A percentile compares a stretch with the other conserved stretches of the same genome.
phyloP scores from a whole-genome alignment of 2,888 invertebrate species.

The Empis livida region DNA sequence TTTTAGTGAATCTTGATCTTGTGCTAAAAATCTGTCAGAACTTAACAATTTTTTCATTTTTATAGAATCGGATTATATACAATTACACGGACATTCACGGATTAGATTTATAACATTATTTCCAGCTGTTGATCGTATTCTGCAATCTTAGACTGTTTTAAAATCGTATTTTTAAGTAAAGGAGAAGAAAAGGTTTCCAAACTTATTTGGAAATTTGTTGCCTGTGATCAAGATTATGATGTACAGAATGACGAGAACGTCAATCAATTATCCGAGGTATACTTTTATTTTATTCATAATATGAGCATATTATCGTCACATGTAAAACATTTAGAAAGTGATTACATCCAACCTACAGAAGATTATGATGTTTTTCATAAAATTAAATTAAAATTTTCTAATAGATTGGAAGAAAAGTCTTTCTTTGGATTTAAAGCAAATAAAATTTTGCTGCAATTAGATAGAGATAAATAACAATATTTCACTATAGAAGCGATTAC shows the following conservation, averaged over 20 bases:
- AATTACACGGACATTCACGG: background rate
- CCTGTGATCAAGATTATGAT: background rate
- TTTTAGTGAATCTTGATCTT: constrained; percentile 2
- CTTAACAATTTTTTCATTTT: no score
- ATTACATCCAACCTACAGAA: constrained; percentile 1
- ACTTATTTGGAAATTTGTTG: background rate
- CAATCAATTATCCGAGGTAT: constrained; percentile 1
- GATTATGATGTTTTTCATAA: constrained; percentile 1
- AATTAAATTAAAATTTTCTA: background rate
- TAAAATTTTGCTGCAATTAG: constrained; percentile 22
- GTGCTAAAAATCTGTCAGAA: background rate
- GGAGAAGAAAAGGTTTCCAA: background rate
- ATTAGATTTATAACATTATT: constrained; percentile 2
- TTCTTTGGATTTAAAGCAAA: constrained; percentile 1
- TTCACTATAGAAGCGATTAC: no score
- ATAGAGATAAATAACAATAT: no score
- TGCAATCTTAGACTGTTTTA: constrained; percentile 1
- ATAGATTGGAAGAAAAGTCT: constrained; percentile 1
- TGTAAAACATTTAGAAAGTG: constrained; percentile 2
- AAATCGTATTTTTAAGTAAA: constrained; percentile 1
- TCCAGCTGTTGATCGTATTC: constrained; percentile 3
- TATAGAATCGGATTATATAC: constrained; percentile 1
- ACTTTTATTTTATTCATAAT: constrained; percentile 5
- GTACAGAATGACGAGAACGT: background rate
- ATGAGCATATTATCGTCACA: constrained; percentile 1